Evolutionary conservation across 2,113 vertebrate genomes (phyloP).

Genomic region (Dendrocopos noguchii): DNA sequence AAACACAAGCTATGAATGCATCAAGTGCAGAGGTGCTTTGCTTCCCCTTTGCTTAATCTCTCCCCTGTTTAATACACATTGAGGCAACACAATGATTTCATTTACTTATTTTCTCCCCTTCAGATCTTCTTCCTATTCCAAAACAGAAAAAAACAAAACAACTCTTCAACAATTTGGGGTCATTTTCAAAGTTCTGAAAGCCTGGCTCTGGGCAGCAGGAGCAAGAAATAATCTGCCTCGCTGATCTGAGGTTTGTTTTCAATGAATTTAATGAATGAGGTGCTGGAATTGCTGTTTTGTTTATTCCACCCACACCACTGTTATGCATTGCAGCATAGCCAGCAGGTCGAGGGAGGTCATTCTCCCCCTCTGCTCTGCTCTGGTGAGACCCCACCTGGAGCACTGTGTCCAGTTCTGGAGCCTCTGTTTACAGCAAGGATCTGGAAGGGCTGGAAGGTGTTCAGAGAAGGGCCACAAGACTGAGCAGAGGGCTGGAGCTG

Average conservation of each 20-base stretch:
- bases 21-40: neutral
- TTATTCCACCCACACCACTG: neutral
- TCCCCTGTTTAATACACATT: neutral
- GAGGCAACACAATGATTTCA: neutral
- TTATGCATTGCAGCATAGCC: neutral
- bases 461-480: too few relatives aligned
- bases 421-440: too few relatives aligned
- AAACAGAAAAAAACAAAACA: neutral
- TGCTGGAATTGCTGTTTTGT: neutral
- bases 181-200: neutral
- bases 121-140: neutral
- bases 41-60: conserved; percentile 3
- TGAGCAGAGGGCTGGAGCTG: too few relatives aligned
- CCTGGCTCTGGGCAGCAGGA: neutral
- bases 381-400: too few relatives aligned
- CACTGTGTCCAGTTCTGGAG: too few relatives aligned
- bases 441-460: too few relatives aligned
- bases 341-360: too few relatives aligned
- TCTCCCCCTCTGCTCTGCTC: too few relatives aligned
- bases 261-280: neutral
- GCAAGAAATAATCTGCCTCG: neutral
- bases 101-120: neutral
- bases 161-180: neutral
- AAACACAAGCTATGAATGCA: neutral
- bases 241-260: neutral